A percentile compares a stretch with the other conserved stretches of the same genome.
These are phyloP conservation scores for Altica lythri DNA, from an alignment of 2,888 invertebrate genomes.

Conservation along the genomic window DNA sequence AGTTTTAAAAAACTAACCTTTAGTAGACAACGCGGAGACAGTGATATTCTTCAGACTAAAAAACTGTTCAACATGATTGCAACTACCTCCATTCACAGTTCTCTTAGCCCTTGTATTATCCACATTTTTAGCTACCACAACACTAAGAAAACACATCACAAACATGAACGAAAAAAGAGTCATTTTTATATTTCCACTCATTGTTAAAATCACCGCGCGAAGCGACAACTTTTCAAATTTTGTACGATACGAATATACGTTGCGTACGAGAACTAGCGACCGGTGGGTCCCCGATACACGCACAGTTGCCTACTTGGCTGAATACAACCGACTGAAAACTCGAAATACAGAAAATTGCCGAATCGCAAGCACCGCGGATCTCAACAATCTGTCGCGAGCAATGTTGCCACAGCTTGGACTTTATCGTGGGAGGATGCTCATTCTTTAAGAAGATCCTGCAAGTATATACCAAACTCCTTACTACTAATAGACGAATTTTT, in stretches of 20 bases:
- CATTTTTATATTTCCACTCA: background rate
- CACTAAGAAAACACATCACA: conserved; percentile 41
- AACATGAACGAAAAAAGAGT: conserved; percentile 22
- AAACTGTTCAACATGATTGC: conserved; percentile 44
- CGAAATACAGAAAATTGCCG: conserved; percentile 28
- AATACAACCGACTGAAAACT: conserved; percentile 31
- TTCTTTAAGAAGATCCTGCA: background rate
- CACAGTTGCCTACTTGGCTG: conserved; percentile 13
- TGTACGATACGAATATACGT: background rate
- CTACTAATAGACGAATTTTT: too few relatives aligned
- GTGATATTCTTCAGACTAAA: conserved; percentile 44
- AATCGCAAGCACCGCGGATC: conserved; percentile 30
- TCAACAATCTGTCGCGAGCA: conserved; percentile 29
- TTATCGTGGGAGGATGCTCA: background rate
- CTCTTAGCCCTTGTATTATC: conserved; percentile 37
- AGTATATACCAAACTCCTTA: too few relatives aligned
- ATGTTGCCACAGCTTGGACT: conserved; percentile 15
- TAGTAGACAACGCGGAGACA: conserved; percentile 31
- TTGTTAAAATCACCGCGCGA: background rate
- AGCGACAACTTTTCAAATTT: conserved; percentile 13
- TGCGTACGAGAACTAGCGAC: conserved; percentile 5
- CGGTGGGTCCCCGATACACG: conserved; percentile 15
- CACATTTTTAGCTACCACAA: conserved; percentile 43
- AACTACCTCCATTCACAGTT: conserved; percentile 34
- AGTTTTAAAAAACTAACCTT: conserved; percentile 33